A percentile compares a stretch with the other conserved stretches of the same genome.
These are phyloP conservation scores for Psettodes erumei DNA, from an alignment of 2,113 vertebrate genomes.

Conservation along the genomic window DNA sequence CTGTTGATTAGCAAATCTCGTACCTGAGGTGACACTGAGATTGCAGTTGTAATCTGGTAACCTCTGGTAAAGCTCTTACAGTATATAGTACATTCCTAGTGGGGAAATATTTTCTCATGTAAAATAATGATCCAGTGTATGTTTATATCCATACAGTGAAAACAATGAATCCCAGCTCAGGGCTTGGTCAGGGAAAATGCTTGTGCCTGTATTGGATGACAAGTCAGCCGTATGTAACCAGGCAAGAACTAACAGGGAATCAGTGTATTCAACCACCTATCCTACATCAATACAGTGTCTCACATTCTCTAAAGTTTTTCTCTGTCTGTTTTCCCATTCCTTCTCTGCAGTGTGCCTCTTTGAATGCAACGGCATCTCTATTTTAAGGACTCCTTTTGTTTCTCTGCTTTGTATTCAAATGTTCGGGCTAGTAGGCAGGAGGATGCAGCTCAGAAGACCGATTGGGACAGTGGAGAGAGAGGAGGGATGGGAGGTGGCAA, in stretches of 20 bases:
- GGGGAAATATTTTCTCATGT: slow-evolving; percentile 33
- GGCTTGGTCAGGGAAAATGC: slow-evolving; percentile 38
- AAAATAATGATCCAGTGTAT: slow-evolving; percentile 52
- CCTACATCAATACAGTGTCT: slow-evolving; percentile 64
- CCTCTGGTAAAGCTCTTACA: slow-evolving; percentile 17
- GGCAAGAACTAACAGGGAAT: slow-evolving; percentile 72
- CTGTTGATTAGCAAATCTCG: background rate
- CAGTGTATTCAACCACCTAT: slow-evolving; percentile 68
- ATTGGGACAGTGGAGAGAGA: slow-evolving; percentile 32
- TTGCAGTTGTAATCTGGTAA: slow-evolving; percentile 26
- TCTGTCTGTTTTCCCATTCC: slow-evolving; percentile 11
- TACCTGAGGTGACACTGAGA: slow-evolving; percentile 15
- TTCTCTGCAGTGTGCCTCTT: slow-evolving; percentile 45
- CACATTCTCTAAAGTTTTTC: slow-evolving; percentile 15
- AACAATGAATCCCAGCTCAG: slow-evolving; percentile 16
- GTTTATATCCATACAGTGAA: slow-evolving; percentile 27
- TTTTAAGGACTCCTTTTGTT: slow-evolving; percentile 67
- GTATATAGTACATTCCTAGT: slow-evolving; percentile 30
- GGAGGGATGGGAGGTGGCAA: slow-evolving; percentile 34
- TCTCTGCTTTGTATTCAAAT: slow-evolving; percentile 58
- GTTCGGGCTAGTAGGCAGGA: slow-evolving; percentile 44
- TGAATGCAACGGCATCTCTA: slow-evolving; percentile 60
- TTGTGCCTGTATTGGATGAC: slow-evolving; percentile 68
- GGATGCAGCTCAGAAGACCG: slow-evolving; percentile 38
- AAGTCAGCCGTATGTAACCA: slow-evolving; percentile 53